These are phyloP conservation scores for Oncorhynchus mykiss DNA, from an alignment of 2,113 vertebrate species.

Conservation along the genomic window DNA sequence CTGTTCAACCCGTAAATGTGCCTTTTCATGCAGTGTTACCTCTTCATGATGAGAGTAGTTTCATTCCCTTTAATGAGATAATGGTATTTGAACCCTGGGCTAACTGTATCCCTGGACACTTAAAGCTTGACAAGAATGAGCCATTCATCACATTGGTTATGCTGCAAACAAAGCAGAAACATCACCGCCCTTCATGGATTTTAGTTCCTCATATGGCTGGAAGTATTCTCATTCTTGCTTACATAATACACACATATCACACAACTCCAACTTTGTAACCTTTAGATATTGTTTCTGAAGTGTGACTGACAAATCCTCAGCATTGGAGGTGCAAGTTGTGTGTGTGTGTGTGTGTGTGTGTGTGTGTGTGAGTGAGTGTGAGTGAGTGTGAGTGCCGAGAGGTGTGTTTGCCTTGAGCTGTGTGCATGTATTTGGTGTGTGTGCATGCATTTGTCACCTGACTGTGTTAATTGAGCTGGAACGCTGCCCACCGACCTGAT, in stretches of 20 bases:
- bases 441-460: slow-evolving; percentile 17
- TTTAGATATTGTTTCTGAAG: slow-evolving; percentile 42
- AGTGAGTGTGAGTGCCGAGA: not conserved
- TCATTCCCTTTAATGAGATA: slow-evolving; percentile 21
- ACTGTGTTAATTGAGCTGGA: slow-evolving; percentile 31
- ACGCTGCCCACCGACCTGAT: not conserved
- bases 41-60: slow-evolving; percentile 2
- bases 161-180: too few relatives aligned
- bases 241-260: slow-evolving; percentile 5
- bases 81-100: slow-evolving; percentile 44
- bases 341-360: not conserved
- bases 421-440: not conserved
- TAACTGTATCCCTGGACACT: slow-evolving; percentile 47
- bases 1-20: too few relatives aligned
- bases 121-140: slow-evolving; percentile 23
- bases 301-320: slow-evolving; percentile 32
- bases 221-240: slow-evolving; percentile 31
- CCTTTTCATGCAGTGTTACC: too few relatives aligned
- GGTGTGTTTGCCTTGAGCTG: too few relatives aligned
- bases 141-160: slow-evolving; percentile 2
- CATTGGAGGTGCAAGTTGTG: too few relatives aligned
- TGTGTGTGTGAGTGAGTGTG: not conserved
- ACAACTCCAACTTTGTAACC: slow-evolving; percentile 34
- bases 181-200: slow-evolving; percentile 25
- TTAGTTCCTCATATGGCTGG: slow-evolving; percentile 37